These are phyloP conservation scores for Conger conger DNA, from an alignment of 2,113 vertebrate genomes.

Conservation along the genomic window DNA sequence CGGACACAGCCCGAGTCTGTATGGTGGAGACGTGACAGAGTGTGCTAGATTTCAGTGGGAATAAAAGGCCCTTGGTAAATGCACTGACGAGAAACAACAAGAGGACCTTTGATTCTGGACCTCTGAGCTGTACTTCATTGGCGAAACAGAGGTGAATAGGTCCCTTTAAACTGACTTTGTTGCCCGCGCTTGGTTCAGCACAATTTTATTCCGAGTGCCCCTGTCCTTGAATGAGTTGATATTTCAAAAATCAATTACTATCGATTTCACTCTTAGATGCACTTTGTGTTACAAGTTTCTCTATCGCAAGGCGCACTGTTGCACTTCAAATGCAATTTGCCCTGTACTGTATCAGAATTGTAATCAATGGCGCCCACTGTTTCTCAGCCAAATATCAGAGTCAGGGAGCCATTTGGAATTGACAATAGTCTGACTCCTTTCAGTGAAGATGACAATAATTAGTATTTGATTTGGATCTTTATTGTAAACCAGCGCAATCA, in stretches of 20 bases:
- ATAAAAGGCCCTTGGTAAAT: background rate
- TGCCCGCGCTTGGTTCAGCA: background rate
- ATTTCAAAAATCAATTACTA: conserved; percentile 19
- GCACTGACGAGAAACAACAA: background rate
- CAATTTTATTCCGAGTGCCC: background rate
- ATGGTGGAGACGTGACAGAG: background rate
- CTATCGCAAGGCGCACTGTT: background rate
- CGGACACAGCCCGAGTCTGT: background rate
- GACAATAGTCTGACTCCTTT: conserved; percentile 14
- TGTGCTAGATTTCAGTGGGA: background rate
- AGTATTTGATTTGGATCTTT: conserved; percentile 16
- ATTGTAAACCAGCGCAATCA: background rate
- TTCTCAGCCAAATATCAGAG: conserved; percentile 10
- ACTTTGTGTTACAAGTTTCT: conserved; percentile 17
- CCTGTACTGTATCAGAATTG: conserved; percentile 9
- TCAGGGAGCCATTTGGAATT: conserved; percentile 18
- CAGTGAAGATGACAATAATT: background rate
- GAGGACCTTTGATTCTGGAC: background rate
- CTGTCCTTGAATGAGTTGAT: conserved; percentile 8
- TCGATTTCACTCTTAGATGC: conserved; percentile 13
- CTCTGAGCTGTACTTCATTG: background rate
- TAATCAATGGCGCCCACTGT: conserved; percentile 17
- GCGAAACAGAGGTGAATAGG: conserved; percentile 2
- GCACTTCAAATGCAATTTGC: conserved; percentile 9
- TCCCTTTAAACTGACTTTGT: background rate